Evolutionary conservation across 2,797 vertebrate species (phyloP), one percentile per base, ranked within the genome.

Genomic region (Alectoris magna): DNA sequence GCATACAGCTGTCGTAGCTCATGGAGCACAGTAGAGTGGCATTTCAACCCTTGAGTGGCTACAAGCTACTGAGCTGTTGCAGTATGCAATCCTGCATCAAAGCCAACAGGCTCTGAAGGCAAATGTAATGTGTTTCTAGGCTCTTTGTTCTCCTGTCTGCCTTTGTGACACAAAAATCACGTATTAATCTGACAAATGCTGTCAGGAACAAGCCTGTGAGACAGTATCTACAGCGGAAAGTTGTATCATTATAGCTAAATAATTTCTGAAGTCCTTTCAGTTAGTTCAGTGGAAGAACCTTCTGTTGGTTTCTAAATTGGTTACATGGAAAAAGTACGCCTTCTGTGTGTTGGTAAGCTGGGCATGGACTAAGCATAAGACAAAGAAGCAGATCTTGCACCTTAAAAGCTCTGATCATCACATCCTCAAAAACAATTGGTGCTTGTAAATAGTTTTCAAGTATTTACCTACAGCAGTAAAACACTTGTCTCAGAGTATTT

Each of bases 61-160:
- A 29, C 11, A 10, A 0, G 0, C 51, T 60, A 34, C 56, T 59
- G 58, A 68, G 21, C 22, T 86, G n/a, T 23, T 36, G 41, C 39
- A 64, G 9, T 8, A 6, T 9, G 5, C 55, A 71, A 18, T 59
- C 36, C 24, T 62, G 31, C 63, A 10, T 34, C n/a, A 60, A 55
- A 70, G n/a, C 41, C 26, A 41, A 2, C 39, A 13, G 4, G 3
- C 22, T 68, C 41, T n/a, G 56, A 87, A 70, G 39, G 39, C 17
- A 41, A 69, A 34, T 0, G 0, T 34, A 24, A 34, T 1, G 1
- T 1, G 1, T 5, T 43, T 14, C 46, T 38, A 26, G 22, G 74
- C 15, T 15, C 16, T 89, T 82, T 87, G 26, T 77, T 89, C n/a
- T 70, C 19, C 36, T 53, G 9, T 71, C 89, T 85, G 48, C 53